Evolutionary conservation across 23 tunicate species (phyloP).

Genomic region (Halocynthia roretzi): DNA sequence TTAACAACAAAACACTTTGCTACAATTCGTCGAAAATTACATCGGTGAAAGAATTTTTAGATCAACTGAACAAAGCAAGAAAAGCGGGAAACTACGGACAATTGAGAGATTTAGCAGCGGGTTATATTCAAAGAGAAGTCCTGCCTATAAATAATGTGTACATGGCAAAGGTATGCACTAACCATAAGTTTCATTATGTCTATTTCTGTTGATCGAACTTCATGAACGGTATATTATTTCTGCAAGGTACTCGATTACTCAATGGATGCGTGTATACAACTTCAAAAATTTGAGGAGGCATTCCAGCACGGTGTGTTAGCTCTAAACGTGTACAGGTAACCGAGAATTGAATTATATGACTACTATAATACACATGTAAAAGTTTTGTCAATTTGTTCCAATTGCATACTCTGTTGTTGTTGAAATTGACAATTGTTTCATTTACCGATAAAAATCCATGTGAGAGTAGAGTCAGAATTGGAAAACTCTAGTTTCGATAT

Average conservation of each 20-base stretch:
- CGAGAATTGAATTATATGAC: neutral
- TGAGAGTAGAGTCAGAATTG: too few species aligned
- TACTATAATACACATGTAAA: neutral
- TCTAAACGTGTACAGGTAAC: slow-evolving; percentile 44
- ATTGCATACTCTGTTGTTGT: neutral
- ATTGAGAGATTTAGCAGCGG: slow-evolving; percentile 28
- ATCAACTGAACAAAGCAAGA: slow-evolving; percentile 30
- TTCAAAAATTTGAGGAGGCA: slow-evolving; percentile 45
- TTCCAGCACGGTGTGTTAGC: slow-evolving; percentile 53
- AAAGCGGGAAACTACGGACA: slow-evolving; percentile 24
- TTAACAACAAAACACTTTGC: slow-evolving; percentile 25
- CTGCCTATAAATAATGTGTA: slow-evolving; percentile 62
- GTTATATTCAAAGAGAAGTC: slow-evolving; percentile 52
- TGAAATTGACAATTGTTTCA: neutral
- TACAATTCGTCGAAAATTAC: slow-evolving; percentile 35
- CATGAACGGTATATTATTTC: slow-evolving; percentile 6
- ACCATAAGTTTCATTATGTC: neutral
- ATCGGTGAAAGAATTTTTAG: slow-evolving; percentile 34
- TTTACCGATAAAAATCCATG: too few species aligned
- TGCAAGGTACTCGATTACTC: slow-evolving; percentile 63
- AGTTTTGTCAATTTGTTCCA: neutral
- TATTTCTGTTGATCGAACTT: neutral
- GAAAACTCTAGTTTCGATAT: too few species aligned
- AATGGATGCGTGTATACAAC: slow-evolving; percentile 63
- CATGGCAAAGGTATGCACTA: slow-evolving; percentile 66